Evolutionary conservation across 1,140 invertebrate genomes (phyloP).

Genomic region (Meloidogyne hapla): DNA sequence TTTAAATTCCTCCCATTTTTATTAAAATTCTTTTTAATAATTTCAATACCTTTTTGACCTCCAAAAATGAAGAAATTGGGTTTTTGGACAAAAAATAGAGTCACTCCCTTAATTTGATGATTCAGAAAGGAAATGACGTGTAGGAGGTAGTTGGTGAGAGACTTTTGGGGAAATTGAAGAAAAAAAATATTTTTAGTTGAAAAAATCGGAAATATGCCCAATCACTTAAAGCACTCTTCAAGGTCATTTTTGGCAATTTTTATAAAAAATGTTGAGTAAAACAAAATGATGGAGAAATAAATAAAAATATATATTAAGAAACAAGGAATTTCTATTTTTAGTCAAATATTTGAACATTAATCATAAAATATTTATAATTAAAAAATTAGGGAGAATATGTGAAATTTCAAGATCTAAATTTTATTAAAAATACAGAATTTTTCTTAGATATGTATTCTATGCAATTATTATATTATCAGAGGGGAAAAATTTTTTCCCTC

Average conservation of each 20-base stretch:
- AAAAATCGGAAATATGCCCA: neutral
- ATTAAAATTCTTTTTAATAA: neutral
- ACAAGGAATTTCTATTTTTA: neutral
- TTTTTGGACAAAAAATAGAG: conserved; percentile 3
- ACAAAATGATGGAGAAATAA: neutral
- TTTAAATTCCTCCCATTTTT: neutral
- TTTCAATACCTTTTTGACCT: conserved; percentile 1
- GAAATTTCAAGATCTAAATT: no score
- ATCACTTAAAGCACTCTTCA: neutral
- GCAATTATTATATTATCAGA: no score
- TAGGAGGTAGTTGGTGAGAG: neutral
- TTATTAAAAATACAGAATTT: no score
- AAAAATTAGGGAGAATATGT: no score
- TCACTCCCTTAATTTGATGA: neutral
- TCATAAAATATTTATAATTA: no score
- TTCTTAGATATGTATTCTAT: no score
- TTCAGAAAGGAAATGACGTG: neutral
- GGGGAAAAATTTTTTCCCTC: no score
- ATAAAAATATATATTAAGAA: neutral
- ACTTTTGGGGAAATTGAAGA: neutral
- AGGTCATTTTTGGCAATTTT: conserved; percentile 5
- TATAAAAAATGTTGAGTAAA: neutral
- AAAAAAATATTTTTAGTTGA: neutral
- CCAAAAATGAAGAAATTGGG: neutral
- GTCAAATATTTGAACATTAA: neutral